Conservation (phyloP, 2,113 vertebrate genomes). For the Grammomys dolichurus region DNA sequence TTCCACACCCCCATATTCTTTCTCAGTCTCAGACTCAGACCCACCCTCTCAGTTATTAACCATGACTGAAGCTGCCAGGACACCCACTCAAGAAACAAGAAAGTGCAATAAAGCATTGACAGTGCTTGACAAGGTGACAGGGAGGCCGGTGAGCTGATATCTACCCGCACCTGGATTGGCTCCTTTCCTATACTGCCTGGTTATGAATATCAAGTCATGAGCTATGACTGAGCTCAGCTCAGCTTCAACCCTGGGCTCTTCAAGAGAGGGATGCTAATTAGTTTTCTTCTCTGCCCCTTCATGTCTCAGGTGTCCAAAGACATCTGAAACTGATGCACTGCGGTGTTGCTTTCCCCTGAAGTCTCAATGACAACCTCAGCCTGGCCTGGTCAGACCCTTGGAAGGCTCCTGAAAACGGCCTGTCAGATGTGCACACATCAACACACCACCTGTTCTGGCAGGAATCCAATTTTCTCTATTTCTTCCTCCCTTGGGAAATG, state of each 20-base stretch:
- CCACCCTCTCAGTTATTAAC: not conserved
- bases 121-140: slow-evolving; percentile 51
- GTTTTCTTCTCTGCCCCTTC: not conserved
- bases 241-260: slow-evolving; percentile 14
- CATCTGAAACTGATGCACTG: slow-evolving; percentile 42
- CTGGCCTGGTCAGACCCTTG: slow-evolving; percentile 43
- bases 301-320: not conserved
- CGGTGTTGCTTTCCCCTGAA: not conserved
- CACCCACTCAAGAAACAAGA: not conserved
- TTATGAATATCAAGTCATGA: slow-evolving; percentile 56
- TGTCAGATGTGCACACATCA: slow-evolving; percentile 73
- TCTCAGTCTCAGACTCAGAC: not conserved
- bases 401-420: slow-evolving; percentile 54
- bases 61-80: not conserved
- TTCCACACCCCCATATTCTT: not conserved
- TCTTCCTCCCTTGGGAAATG: slow-evolving; percentile 69
- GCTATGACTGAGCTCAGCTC: slow-evolving; percentile 17
- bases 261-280: not conserved
- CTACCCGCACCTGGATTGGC: slow-evolving; percentile 63
- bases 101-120: not conserved
- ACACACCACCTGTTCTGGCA: slow-evolving; percentile 77
- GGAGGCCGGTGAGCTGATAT: slow-evolving; percentile 53
- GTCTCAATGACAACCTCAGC: slow-evolving; percentile 16
- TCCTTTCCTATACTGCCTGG: slow-evolving; percentile 37
- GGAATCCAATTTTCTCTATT: slow-evolving; percentile 74